Base-by-base conservation (phyloP, 2,113 vertebrate species). In the Oreochromis aureus region DNA sequence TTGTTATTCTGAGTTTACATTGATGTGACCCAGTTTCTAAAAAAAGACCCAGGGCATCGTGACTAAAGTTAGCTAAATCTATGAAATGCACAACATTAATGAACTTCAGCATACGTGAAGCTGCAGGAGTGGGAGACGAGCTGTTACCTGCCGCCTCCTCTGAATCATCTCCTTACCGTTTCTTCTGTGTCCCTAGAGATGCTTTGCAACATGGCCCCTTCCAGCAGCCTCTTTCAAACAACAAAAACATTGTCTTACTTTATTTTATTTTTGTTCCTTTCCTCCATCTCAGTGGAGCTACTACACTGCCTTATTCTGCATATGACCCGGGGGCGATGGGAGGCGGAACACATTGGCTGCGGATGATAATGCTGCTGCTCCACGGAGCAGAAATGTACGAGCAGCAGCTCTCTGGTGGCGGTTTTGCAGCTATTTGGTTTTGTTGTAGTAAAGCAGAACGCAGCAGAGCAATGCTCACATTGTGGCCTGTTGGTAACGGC, bases 171-270 rank as follows among this genome's bases (percentile, higher is more conserved):
- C 80, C 44, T 90, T 85, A 44, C 63, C 71, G 2, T 56, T 32
- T 83, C 80, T 83, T 84, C 73, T 71, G 24, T 58, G 59, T 93
- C 92, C 66, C 87, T 53, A 13, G 86, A 88, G 89, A 87, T 69
- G 18, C 84, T 92, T 87, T 91, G 82, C 85, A 88, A 81, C 83
- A 53, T 6, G 2, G 56, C 59, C 84, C 82, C 83, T 90, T 89
- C 73, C 56, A 93, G 89, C 85, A 90, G 88, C 59, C 88, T 88
- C 82, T 80, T 83, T 88, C 83, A 16, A 87, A 94, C 86, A 93
- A 93, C 89, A 89, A 91, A 92, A 91, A 88, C 85, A 85, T 84
- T 91, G 58, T 91, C 30, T 89, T 84, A 48, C 86, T 89, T 73
- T 58, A 76, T 85, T 89, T 91, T 41, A 41, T 69, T 69, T 91